Base-by-base conservation (phyloP, 2,888 invertebrate genomes). In the Linnaemya vulpina region DNA sequence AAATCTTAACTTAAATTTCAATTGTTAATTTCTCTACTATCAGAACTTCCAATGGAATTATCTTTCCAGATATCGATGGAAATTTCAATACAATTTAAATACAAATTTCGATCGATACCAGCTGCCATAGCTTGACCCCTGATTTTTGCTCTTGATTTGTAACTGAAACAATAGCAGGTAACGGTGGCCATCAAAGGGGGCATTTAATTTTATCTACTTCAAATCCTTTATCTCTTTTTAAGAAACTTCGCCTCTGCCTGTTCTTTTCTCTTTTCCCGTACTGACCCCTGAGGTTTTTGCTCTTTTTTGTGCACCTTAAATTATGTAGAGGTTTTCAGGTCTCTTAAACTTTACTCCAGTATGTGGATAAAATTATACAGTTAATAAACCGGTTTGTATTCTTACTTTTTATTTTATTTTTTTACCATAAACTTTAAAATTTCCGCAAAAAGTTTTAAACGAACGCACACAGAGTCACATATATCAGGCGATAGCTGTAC, bases 321-420 rank as follows among this genome's bases (percentile, higher is more conserved):
- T 78, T 71, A 71, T 53, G 63, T 77, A 65, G 55, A 71, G 65
- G 76, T 71, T 78, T 78, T 70, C 40, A 78, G 78, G 78, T 78
- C 78, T 62, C 74, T 83, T 78, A 60, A 77, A 77, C 71, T 73
- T 83, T 71, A 8, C 40, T 15, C 49, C n/a, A 43, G 35, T 55
- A 46, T 68, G 68, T 73, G 22, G 0, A 65, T 15, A 83, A 78
- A 74, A 79, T 83, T 75, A 83, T 83, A 75, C 70, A 83, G 83
- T 83, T 83, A 83, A 83, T 83, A 83, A 70, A 83, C 55, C 68
- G 73, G 35, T 73, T 73, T 60, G 35, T 17, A 67, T 11, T 53
- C 35, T 35, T 35, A 30, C 40, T 55, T 46, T 53, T 43, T 7
- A 43, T 55, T 22, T 68, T n/a, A 10, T 25, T 22, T 49, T 38